A percentile compares a stretch with the other conserved stretches of the same genome.
Conservation (phyloP, 92 coral and sea anemone genomes). For the Epizoanthus scotinus region DNA sequence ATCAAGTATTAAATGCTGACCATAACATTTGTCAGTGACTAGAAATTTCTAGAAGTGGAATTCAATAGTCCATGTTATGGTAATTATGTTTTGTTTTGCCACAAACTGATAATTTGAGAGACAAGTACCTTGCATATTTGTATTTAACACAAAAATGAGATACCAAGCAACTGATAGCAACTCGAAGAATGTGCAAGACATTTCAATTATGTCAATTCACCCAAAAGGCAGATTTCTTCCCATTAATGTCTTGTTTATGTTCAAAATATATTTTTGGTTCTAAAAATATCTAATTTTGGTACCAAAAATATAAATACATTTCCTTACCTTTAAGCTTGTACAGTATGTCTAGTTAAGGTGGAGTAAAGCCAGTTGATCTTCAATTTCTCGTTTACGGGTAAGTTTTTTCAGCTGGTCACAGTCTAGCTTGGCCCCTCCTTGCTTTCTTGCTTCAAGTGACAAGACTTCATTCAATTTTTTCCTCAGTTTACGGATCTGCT, state of each 20-base stretch:
- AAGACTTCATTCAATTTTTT: conserved; percentile 79
- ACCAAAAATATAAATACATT: not conserved
- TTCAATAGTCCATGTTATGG: no score
- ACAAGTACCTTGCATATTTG: not conserved
- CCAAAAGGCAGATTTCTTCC: conserved; percentile 1
- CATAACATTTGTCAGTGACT: no score
- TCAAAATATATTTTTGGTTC: not conserved
- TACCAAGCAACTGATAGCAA: conserved; percentile 26
- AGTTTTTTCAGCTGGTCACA: conserved; percentile 89
- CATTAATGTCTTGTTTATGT: not conserved
- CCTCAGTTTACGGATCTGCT: conserved; percentile 78
- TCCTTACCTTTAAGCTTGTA: conserved; percentile 13
- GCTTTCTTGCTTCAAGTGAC: conserved; percentile 62
- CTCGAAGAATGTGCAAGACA: conserved; percentile 20
- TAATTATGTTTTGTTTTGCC: not conserved
- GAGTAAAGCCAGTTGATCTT: conserved; percentile 71
- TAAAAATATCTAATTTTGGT: not conserved
- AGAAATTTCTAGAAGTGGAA: no score
- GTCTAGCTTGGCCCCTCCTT: conserved; percentile 69
- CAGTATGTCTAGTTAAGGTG: conserved; percentile 45
- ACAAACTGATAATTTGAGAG: not conserved
- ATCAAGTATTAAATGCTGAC: no score
- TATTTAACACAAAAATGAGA: not conserved
- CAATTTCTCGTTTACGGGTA: conserved; percentile 76
- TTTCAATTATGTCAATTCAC: conserved; percentile 22